A percentile compares a stretch with the other conserved stretches of the same genome.
These are phyloP conservation scores for Thymallus thymallus DNA, from an alignment of 2,113 vertebrate genomes.

Conservation along the genomic window DNA sequence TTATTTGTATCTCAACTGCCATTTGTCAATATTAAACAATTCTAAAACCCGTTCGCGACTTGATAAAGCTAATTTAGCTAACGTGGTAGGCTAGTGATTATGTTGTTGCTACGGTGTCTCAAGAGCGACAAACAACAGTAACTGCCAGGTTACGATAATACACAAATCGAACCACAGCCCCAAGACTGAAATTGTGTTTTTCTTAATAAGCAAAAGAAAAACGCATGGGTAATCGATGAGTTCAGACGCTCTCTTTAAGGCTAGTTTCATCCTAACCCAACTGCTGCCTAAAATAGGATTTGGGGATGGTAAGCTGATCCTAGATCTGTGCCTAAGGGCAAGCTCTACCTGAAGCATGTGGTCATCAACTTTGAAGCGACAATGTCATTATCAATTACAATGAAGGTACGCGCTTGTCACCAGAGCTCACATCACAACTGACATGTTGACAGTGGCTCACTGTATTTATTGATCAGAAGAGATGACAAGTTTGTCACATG, in stretches of 20 bases:
- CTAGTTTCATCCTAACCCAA: background rate
- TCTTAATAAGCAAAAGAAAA: no score
- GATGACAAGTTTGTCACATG: background rate
- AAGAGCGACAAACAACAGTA: no score
- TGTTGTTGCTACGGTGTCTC: no score
- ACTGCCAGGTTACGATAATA: no score
- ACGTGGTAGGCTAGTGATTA: no score
- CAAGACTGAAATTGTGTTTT: no score
- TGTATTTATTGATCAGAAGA: background rate
- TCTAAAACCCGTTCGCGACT: no score
- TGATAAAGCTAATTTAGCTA: no score
- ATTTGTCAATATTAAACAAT: no score
- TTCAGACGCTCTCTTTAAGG: background rate
- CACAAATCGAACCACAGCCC: no score
- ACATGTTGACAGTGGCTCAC: constrained; percentile 42
- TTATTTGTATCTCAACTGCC: no score
- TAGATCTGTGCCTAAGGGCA: background rate
- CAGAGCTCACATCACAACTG: constrained; percentile 35
- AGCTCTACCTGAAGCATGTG: background rate
- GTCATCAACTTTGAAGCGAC: constrained; percentile 4
- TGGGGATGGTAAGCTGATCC: background rate
- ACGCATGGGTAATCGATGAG: no score
- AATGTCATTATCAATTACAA: constrained; percentile 40
- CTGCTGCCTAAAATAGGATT: background rate
- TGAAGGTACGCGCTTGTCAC: constrained; percentile 31